Percentiles rank a stretch among this genome's conserved stretches.
These are phyloP conservation scores for Thamnaconus septentrionalis DNA, from an alignment of 2,113 vertebrate genomes.

Conservation along the genomic window DNA sequence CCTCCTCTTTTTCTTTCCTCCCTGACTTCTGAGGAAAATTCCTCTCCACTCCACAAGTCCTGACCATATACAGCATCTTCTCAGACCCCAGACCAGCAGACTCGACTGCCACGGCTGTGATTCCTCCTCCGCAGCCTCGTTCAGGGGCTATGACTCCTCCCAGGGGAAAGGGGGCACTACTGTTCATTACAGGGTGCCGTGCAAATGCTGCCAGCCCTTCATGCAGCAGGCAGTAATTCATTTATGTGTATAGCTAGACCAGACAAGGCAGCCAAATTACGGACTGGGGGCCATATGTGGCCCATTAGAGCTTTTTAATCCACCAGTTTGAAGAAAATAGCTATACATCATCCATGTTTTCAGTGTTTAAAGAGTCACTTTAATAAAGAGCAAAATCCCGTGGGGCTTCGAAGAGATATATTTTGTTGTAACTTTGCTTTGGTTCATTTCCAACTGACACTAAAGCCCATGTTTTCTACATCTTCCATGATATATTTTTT, in stretches of 20 bases:
- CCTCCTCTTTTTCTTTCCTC: constrained; percentile 1
- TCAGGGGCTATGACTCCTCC: constrained; percentile 27
- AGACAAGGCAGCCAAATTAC: constrained; percentile 37
- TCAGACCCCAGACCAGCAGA: constrained; percentile 34
- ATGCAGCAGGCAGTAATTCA: not conserved
- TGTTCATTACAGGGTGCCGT: constrained; percentile 14
- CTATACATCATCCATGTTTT: too few species aligned
- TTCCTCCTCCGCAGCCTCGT: constrained; percentile 9
- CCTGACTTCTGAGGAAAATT: constrained; percentile 52
- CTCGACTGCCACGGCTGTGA: constrained; percentile 54
- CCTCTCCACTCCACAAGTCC: constrained; percentile 58
- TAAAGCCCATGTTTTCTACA: too few species aligned
- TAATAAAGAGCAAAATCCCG: too few species aligned
- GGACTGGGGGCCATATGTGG: too few species aligned
- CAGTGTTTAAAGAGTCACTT: too few species aligned
- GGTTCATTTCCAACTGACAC: not conserved
- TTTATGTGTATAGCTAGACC: too few species aligned
- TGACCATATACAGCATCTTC: constrained; percentile 62
- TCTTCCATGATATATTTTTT: too few species aligned
- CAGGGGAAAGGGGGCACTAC: constrained; percentile 22
- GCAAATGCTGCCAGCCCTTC: constrained; percentile 8
- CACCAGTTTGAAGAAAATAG: too few species aligned
- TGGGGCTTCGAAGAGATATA: too few species aligned
- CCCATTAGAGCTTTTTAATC: too few species aligned
- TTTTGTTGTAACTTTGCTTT: not conserved